Evolutionary conservation across 2,797 vertebrate genomes (phyloP).

Genomic region (Fundulus diaphanus): DNA sequence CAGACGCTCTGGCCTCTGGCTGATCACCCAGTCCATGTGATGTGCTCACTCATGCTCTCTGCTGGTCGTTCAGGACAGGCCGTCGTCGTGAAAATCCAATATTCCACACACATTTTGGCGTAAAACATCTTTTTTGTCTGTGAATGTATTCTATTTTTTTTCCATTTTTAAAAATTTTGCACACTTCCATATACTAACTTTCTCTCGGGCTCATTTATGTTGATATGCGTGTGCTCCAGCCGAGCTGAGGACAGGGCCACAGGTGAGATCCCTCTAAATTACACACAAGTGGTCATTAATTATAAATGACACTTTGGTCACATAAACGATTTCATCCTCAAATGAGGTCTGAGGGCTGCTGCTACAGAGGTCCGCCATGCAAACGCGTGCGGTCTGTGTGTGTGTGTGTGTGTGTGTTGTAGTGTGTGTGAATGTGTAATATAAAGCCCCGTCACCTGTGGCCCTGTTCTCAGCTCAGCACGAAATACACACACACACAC

Average conservation of each 20-base stretch:
- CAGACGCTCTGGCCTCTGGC: background rate
- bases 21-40: background rate
- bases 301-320: slow-evolving; percentile 89
- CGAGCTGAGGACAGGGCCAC: slow-evolving; percentile 80
- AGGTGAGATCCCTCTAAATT: slow-evolving; percentile 92
- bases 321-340: slow-evolving; percentile 88
- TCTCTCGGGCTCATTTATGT: slow-evolving; percentile 2
- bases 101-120: background rate
- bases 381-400: no score
- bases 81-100: background rate
- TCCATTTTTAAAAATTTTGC: background rate
- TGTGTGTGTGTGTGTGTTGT: slow-evolving; percentile 26
- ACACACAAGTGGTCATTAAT: slow-evolving; percentile 87
- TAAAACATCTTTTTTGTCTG: background rate
- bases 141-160: background rate
- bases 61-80: background rate
- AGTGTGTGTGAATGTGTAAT: slow-evolving; percentile 66
- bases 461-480: slow-evolving; percentile 75
- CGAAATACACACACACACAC: slow-evolving; percentile 47
- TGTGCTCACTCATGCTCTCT: background rate
- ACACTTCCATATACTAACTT: background rate
- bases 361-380: slow-evolving; percentile 75
- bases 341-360: slow-evolving; percentile 84
- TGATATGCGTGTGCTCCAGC: slow-evolving; percentile 54
- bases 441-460: slow-evolving; percentile 87